Evolutionary conservation across 1,140 invertebrate species (phyloP).

Genomic region (Octopus sinensis): DNA sequence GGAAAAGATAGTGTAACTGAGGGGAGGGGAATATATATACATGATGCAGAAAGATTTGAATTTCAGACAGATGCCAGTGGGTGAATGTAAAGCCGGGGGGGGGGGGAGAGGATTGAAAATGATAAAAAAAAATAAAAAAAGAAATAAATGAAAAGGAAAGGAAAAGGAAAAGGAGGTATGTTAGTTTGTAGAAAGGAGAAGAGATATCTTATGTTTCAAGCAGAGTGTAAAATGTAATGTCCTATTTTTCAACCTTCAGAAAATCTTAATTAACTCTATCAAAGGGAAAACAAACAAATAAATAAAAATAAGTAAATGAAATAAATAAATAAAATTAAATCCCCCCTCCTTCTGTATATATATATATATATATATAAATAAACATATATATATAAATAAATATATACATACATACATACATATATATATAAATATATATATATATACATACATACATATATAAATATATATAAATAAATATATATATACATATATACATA

Average conservation of each 20-base stretch:
- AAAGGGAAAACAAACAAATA: background rate
- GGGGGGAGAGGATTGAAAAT: background rate
- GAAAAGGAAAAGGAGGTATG: background rate
- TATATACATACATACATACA: background rate
- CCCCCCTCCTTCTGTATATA: background rate
- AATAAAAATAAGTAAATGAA: background rate
- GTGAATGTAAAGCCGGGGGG: background rate
- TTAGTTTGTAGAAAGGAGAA: no score
- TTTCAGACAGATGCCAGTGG: background rate
- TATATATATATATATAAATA: constrained; percentile 4
- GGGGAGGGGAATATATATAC: background rate
- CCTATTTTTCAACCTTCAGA: no score
- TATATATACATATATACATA: background rate
- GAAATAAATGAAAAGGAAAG: background rate
- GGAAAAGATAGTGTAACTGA: background rate
- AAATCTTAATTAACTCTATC: background rate
- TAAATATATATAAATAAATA: background rate
- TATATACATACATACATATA: background rate
- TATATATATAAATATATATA: constrained; percentile 10
- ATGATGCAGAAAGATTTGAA: background rate
- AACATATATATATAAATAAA: background rate
- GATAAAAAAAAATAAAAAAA: background rate
- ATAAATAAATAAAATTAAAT: background rate
- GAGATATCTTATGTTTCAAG: no score
- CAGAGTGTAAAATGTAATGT: no score